Percentiles rank a stretch among this genome's conserved stretches.
Evolutionary conservation across 2,797 vertebrate genomes (phyloP).

Genomic region (Typhlichthys eigenmanni): DNA sequence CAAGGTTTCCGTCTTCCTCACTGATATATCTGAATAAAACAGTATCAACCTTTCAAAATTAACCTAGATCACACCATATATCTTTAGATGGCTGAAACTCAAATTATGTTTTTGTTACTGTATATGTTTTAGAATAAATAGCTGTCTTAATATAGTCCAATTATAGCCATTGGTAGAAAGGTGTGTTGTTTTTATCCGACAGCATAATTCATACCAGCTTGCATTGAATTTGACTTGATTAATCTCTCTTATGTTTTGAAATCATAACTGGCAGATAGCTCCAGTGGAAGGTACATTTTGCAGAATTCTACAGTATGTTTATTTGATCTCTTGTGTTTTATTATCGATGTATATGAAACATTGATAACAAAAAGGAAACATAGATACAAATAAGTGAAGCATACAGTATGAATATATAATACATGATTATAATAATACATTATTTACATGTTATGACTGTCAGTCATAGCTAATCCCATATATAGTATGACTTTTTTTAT

Average conservation of each 20-base stretch:
- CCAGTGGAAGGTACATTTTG: conserved; percentile 57
- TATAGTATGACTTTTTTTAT: too few species aligned
- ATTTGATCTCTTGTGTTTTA: background rate
- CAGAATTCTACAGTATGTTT: too few species aligned
- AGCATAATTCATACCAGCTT: background rate
- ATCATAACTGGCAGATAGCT: conserved; percentile 1
- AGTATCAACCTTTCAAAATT: too few species aligned
- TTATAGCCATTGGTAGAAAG: background rate
- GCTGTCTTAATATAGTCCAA: background rate
- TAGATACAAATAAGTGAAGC: too few species aligned
- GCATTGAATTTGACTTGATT: conserved; percentile 1
- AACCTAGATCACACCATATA: too few species aligned
- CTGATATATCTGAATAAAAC: too few species aligned
- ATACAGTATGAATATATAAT: too few species aligned
- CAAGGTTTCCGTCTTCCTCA: conserved; percentile 31
- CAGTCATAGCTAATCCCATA: too few species aligned
- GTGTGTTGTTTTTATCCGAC: conserved; percentile 4
- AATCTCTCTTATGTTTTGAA: conserved; percentile 29
- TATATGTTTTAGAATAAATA: background rate
- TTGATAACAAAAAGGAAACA: too few species aligned
- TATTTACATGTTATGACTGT: too few species aligned
- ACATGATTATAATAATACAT: too few species aligned
- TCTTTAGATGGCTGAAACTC: too few species aligned
- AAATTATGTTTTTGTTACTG: background rate
- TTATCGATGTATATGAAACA: background rate